Base-by-base conservation (phyloP, 1,140 invertebrate species). In the Heterodera schachtii region DNA sequence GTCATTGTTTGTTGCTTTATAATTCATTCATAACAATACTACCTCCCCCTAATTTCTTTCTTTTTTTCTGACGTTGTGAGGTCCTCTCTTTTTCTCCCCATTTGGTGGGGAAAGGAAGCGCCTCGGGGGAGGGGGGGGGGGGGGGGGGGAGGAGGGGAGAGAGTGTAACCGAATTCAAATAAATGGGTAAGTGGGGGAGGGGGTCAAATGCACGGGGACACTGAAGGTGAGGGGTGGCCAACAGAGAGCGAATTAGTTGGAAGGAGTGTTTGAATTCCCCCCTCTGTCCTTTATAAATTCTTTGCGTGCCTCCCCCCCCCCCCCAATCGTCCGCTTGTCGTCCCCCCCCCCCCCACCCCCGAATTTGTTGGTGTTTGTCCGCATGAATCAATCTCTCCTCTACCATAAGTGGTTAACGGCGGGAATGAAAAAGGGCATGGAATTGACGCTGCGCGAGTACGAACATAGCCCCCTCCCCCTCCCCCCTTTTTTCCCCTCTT, bases 131-230 rank as follows among this genome's bases (percentile, higher is more conserved):
- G 11, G 57, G 16, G 57, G 11, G 16, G 57, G 16, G 57, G 16
- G 57, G 16, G 5, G 57, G 57, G 16, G 57, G 9, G 57, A 60
- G 57, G 11, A 16, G 57, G 16, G 57, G 52, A 52, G 52, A 2
- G 57, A 64, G 57, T 64, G 57, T 64, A 64, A 64, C 57, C 57
- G 57, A 64, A 64, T 64, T 64, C 57, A 64, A 64, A 64, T 64
- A 16, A 31, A 31, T 31, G 52, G 52, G 52, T 52, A 16, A 52
- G 52, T 52, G 52, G 52, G 52, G 52, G 52, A 52, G 52, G 57
- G 57, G 57, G 57, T 64, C 57, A 64, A 2, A 19, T 64, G 11
- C 57, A 19, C 16, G 11, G 57, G 49, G 57, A 19, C 57, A 5
- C 57, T 52, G 52, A 19, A 64, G 57, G 57, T 31, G 31, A 31